These are phyloP conservation scores for Mechanitis mazaeus DNA, from an alignment of 2,888 invertebrate species.

Conservation along the genomic window DNA sequence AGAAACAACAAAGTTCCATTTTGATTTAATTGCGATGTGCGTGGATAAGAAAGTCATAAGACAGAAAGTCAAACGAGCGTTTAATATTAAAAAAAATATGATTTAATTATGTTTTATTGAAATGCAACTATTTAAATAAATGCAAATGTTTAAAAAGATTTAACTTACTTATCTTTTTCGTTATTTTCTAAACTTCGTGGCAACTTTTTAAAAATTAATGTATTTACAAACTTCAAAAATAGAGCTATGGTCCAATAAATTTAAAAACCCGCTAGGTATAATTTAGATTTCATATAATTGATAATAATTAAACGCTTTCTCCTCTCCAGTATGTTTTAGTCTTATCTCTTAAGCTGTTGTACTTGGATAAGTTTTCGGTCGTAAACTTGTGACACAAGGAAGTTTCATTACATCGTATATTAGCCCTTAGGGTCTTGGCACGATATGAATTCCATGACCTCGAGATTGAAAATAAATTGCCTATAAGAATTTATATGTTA, in stretches of 20 bases:
- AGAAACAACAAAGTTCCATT: slow-evolving; percentile 35
- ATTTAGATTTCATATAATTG: neutral
- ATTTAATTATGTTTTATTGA: neutral
- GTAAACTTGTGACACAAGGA: slow-evolving; percentile 26
- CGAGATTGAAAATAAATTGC: slow-evolving; percentile 27
- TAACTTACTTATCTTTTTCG: no score
- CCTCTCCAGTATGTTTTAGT: slow-evolving; percentile 6
- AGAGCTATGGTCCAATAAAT: no score
- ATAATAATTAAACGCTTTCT: slow-evolving; percentile 11
- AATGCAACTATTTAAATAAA: neutral
- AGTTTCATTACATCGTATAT: slow-evolving; percentile 26
- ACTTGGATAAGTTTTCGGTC: slow-evolving; percentile 25
- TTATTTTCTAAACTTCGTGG: no score
- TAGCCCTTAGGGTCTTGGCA: slow-evolving; percentile 12
- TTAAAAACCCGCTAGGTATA: no score
- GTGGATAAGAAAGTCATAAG: slow-evolving; percentile 19
- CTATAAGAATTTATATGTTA: slow-evolving; percentile 17
- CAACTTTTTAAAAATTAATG: no score
- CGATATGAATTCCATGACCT: slow-evolving; percentile 20
- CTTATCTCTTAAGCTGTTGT: slow-evolving; percentile 17
- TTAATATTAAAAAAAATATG: neutral
- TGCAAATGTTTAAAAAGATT: no score
- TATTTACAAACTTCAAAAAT: no score
- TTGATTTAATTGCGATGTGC: slow-evolving; percentile 38
- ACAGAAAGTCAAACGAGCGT: neutral